A percentile compares a stretch with the other conserved stretches of the same genome.
These are phyloP conservation scores for Kuschelorhynchus macadamiae DNA, from an alignment of 2,888 invertebrate species.

Conservation along the genomic window DNA sequence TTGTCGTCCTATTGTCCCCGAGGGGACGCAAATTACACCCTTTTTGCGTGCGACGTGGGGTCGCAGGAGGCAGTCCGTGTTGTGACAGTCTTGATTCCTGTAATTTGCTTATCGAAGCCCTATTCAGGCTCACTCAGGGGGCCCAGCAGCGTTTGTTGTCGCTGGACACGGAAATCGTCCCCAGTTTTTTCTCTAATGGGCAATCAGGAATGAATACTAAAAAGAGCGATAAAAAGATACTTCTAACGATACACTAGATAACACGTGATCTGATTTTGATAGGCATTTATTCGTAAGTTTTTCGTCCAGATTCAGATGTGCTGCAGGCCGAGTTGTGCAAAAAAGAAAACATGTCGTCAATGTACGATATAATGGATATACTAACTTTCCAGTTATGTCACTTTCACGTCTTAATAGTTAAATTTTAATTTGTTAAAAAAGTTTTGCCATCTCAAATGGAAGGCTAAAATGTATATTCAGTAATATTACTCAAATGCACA, in stretches of 20 bases:
- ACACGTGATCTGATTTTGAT: no score
- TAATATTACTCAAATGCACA: no score
- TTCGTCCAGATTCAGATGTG: no score
- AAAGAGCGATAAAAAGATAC: not conserved
- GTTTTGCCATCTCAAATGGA: no score
- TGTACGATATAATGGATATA: no score
- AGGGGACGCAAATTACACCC: constrained; percentile 61
- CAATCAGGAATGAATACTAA: constrained; percentile 25
- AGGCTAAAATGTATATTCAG: no score
- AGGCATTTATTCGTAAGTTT: no score
- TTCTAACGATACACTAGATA: not conserved
- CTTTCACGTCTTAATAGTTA: no score
- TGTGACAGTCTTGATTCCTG: constrained; percentile 66
- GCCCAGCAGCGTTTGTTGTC: constrained; percentile 17
- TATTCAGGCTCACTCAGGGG: constrained; percentile 26
- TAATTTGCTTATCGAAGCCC: constrained; percentile 57
- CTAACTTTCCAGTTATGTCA: no score
- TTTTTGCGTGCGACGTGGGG: constrained; percentile 52
- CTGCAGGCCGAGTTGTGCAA: no score
- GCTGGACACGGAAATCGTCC: constrained; percentile 40
- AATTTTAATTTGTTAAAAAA: no score
- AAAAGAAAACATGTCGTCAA: no score
- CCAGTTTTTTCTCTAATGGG: constrained; percentile 26
- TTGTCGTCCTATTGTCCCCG: constrained; percentile 61
- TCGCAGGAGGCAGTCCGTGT: constrained; percentile 60